Conservation (phyloP, 2,113 vertebrate genomes). For the Macrotis lagotis region DNA sequence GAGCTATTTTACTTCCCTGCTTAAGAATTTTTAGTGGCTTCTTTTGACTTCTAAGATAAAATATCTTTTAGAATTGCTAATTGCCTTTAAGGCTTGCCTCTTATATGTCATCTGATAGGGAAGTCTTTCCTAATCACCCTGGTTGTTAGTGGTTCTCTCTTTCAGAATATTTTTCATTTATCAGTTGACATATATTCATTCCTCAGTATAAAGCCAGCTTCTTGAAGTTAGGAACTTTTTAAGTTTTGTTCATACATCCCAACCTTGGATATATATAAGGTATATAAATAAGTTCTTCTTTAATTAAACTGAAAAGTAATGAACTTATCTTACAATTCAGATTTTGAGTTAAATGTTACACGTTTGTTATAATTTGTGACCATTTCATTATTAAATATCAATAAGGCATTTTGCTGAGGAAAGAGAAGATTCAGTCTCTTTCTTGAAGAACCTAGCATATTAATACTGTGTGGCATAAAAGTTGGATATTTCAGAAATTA, state of each 20-base stretch:
- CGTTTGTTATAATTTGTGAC: conserved; percentile 14
- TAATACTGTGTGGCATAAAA: conserved; percentile 44
- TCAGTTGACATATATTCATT: neutral
- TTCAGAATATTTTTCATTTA: neutral
- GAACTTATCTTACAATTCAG: conserved; percentile 37
- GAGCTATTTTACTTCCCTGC: neutral
- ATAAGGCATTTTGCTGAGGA: neutral
- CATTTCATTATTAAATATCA: conserved; percentile 39
- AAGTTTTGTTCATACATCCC: neutral
- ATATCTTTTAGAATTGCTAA: neutral
- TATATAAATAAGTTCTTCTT: neutral
- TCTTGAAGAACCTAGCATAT: neutral
- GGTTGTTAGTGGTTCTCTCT: neutral
- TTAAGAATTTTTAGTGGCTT: neutral
- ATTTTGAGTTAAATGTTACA: conserved; percentile 39
- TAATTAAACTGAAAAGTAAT: conserved; percentile 39
- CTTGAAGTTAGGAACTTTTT: neutral
- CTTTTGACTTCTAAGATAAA: neutral
- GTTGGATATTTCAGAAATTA: conserved; percentile 12
- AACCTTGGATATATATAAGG: neutral
- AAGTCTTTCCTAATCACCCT: neutral
- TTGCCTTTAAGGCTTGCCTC: neutral
- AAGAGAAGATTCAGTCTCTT: conserved; percentile 1
- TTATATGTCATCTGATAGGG: neutral
- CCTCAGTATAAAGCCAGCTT: neutral